Conservation (phyloP, 2,113 vertebrate species). For the Cephalopterus ornatus region DNA sequence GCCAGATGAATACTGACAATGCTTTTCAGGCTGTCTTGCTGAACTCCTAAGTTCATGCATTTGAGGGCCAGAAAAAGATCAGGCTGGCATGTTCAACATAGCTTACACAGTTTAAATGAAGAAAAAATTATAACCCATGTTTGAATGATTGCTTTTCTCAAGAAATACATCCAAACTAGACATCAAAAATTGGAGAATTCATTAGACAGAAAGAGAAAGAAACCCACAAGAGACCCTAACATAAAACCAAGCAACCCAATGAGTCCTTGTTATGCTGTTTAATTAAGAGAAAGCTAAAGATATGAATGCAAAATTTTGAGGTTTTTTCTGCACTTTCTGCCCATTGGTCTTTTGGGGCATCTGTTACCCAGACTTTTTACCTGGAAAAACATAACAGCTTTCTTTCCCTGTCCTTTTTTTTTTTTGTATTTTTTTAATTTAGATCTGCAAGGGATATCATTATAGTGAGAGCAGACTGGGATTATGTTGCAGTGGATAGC, state of each 20-base stretch:
- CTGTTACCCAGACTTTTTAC: not conserved
- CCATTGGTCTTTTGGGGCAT: not conserved
- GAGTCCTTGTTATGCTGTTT: not conserved
- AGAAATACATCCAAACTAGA: not conserved
- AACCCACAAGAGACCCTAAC: rapidly evolving
- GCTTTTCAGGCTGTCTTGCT: not conserved
- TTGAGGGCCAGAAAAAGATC: not conserved
- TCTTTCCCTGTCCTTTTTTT: not conserved
- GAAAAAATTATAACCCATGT: not conserved
- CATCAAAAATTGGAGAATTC: not conserved
- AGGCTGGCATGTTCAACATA: not conserved
- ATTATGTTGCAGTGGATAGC: not conserved
- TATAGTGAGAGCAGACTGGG: not conserved
- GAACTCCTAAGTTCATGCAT: not conserved
- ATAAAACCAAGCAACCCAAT: not conserved
- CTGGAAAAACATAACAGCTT: not conserved
- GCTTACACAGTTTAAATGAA: not conserved
- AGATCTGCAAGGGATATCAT: not conserved
- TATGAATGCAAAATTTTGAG: not conserved
- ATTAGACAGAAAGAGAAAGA: not conserved
- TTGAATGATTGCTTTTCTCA: not conserved
- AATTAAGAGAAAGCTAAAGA: not conserved
- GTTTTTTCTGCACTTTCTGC: not conserved
- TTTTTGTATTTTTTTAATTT: not conserved
- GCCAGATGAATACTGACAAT: not conserved